Percentiles rank a stretch among this genome's conserved stretches.
These are phyloP conservation scores for Tokudaia tokunoshimensis DNA, from an alignment of 2,797 vertebrate species.

Conservation along the genomic window DNA sequence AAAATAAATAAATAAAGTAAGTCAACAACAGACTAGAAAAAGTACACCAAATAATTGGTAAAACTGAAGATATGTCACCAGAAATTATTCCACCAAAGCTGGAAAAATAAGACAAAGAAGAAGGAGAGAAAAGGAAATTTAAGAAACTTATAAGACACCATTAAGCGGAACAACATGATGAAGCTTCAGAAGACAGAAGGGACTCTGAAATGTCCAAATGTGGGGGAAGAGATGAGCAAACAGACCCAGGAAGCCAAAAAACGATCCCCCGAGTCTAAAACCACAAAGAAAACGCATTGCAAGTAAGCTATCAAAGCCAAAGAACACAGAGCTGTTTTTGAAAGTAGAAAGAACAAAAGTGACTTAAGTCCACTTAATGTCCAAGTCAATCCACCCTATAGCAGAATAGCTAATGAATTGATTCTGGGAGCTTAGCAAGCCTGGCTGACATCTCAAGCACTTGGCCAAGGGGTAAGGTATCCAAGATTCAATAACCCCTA, in stretches of 20 bases:
- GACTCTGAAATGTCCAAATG: not conserved
- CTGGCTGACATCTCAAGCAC: not conserved
- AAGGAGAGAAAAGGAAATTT: not conserved
- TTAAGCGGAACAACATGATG: not conserved
- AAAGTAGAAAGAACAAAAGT: not conserved
- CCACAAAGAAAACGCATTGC: not conserved
- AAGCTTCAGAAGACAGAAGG: not conserved
- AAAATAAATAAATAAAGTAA: not conserved
- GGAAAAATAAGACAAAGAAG: not conserved
- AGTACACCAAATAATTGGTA: not conserved
- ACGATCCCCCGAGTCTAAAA: not conserved
- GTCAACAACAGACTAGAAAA: not conserved
- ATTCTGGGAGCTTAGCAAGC: not conserved
- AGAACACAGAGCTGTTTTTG: not conserved
- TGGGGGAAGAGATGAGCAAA: not conserved
- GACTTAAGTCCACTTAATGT: not conserved
- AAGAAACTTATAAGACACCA: not conserved
- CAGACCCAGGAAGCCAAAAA: not conserved
- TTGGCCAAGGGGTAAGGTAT: not conserved
- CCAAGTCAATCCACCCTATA: not conserved
- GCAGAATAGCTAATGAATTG: not conserved
- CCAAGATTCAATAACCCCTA: not conserved
- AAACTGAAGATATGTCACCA: not conserved
- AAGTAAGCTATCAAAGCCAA: not conserved
- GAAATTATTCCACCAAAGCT: not conserved